A percentile compares a stretch with the other conserved stretches of the same genome.
Evolutionary conservation across 2,888 invertebrate genomes (phyloP).

Genomic region (Acleris sparsana): DNA sequence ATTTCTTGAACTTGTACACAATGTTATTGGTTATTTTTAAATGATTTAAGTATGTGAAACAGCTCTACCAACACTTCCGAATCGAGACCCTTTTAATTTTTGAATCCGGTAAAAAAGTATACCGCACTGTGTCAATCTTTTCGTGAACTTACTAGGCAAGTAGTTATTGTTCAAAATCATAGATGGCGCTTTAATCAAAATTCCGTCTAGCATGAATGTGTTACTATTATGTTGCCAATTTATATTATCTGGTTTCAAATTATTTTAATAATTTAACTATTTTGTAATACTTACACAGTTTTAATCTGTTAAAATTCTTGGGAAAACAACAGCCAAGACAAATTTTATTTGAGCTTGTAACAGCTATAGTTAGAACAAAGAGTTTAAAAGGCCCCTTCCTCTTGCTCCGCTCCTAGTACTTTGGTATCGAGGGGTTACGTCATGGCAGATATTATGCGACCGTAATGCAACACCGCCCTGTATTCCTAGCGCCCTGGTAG

Average conservation of each 20-base stretch:
- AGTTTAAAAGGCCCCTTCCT: neutral
- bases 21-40: too few species aligned
- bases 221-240: neutral
- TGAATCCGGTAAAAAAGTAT: too few species aligned
- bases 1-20: too few species aligned
- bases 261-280: neutral
- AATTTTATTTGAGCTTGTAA: neutral
- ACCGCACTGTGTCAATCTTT: too few species aligned
- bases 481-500: conserved; percentile 22
- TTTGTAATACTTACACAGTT: neutral
- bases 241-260: too few species aligned
- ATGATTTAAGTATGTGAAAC: too few species aligned
- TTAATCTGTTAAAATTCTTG: neutral
- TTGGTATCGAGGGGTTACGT: conserved; percentile 33
- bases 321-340: neutral
- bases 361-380: neutral
- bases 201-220: neutral
- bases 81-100: too few species aligned
- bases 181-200: conserved; percentile 2
- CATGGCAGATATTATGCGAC: conserved; percentile 2
- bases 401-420: conserved; percentile 15
- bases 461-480: conserved; percentile 10
- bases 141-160: too few species aligned
- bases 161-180: neutral
- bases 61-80: too few species aligned